Percentiles rank a stretch among this genome's conserved stretches.
Evolutionary conservation across 2,797 vertebrate genomes (phyloP).

Genomic region (Petrocephalus schoutedeni): DNA sequence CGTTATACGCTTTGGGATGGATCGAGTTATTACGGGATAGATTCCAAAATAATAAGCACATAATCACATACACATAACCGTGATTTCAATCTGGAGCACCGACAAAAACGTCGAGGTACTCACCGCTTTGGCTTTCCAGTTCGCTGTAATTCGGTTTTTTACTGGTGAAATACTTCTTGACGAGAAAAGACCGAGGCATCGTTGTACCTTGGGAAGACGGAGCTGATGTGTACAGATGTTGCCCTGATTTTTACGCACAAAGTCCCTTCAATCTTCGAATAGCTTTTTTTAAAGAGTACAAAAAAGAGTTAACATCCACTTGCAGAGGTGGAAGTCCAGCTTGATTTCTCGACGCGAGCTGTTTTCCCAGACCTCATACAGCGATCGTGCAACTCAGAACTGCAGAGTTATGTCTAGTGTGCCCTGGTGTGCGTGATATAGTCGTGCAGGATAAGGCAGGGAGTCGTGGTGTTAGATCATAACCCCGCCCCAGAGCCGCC

Average conservation of each 20-base stretch:
- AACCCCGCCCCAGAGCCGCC: constrained; percentile 52
- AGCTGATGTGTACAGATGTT: constrained; percentile 21
- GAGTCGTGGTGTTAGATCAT: constrained; percentile 41
- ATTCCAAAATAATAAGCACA: not conserved
- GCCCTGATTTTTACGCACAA: not conserved
- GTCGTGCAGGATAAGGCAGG: constrained; percentile 33
- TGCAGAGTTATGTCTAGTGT: not conserved
- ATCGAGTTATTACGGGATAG: not conserved
- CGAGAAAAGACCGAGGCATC: constrained; percentile 94
- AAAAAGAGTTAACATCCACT: not conserved
- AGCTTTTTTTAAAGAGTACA: not conserved
- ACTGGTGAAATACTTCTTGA: constrained; percentile 85
- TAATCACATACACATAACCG: not conserved
- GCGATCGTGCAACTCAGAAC: not conserved
- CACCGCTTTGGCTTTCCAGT: constrained; percentile 78
- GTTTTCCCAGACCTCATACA: constrained; percentile 3
- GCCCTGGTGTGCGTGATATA: constrained; percentile 47
- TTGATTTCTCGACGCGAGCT: constrained; percentile 13
- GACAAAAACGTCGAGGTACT: constrained; percentile 32
- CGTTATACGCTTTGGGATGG: not conserved
- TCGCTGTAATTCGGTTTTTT: constrained; percentile 88
- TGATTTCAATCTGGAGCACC: constrained; percentile 23
- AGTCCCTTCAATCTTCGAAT: not conserved
- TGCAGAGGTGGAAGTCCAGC: not conserved
- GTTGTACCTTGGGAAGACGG: not conserved